Base-by-base conservation (phyloP, 2,113 vertebrate genomes). In the Thermophis baileyi region DNA sequence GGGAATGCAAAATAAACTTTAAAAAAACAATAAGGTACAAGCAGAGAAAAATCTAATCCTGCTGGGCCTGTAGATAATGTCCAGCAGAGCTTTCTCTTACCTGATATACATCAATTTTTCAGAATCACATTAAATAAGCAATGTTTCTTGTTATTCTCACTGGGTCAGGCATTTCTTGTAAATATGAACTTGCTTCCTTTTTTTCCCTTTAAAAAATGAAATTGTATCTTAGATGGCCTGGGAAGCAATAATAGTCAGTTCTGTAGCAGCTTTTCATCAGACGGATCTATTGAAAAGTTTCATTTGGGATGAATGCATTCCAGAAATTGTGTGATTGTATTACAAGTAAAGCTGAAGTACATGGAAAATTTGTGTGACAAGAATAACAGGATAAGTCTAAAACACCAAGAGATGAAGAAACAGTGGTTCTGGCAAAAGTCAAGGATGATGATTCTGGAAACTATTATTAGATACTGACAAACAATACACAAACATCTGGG, bases 1-100 rank as follows among this genome's bases (percentile, higher is more conserved):
- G 6, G 44, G 87, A 89, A 94, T 46, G 53, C 8, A 60, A 94
- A 93, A 74, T 89, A 54, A 20, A 90, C 60, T 95, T 86, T 81
- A 92, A 95, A 85, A 22, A 3, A 16, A n/a, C 89, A 86, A 74
- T 86, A 96, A 94, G 24, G 4, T 47, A 87, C 20, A 87, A 55
- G 49, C 35, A 74, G 89, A 53, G 53, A 6, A 53, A 89, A 87
- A 27, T 51, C 2, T 92, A 81, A 24, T 14, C 54, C 27, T 92
- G 22, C 35, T 63, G 40, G 94, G 1, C 2, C 87, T 81, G 25
- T 89, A 40, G 25, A 51, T 92, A 27, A 51, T 51, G 4, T 87
- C 87, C 50, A 74, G 22, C n/a, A 90, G 6, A 95, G 90, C 47
- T 69, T 86, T 90, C 27, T 85, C 47, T 89, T 94, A 27, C 81